A percentile compares a stretch with the other conserved stretches of the same genome.
These are phyloP conservation scores for Morpho deidamia DNA, from an alignment of 2,888 invertebrate species.

Conservation along the genomic window DNA sequence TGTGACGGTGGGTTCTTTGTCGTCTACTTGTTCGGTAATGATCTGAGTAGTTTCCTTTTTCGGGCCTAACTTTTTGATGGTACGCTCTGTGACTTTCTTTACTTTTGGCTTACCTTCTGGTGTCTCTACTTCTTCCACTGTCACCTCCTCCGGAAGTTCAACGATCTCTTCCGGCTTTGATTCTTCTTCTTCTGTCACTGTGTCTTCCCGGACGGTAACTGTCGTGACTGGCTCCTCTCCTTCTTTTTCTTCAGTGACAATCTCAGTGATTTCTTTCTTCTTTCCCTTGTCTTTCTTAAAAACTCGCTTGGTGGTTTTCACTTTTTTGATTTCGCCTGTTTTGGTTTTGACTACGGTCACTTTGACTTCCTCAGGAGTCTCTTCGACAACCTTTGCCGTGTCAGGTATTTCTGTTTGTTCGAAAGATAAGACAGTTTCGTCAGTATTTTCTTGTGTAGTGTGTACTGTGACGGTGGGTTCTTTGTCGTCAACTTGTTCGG, in stretches of 20 bases:
- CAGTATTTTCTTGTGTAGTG: neutral
- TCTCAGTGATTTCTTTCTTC: slow-evolving; percentile 29
- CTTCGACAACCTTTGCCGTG: slow-evolving; percentile 34
- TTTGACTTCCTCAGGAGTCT: slow-evolving; percentile 34
- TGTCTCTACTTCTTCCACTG: slow-evolving; percentile 41
- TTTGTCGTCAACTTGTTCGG: slow-evolving; percentile 19
- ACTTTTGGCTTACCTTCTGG: slow-evolving; percentile 32
- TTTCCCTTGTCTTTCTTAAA: slow-evolving; percentile 30
- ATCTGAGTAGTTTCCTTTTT: slow-evolving; percentile 36
- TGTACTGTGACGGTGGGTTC: slow-evolving; percentile 29
- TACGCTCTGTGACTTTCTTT: slow-evolving; percentile 23
- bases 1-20: slow-evolving; percentile 30
- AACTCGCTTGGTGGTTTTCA: slow-evolving; percentile 41
- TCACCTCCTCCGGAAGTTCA: slow-evolving; percentile 35
- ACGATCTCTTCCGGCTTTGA: slow-evolving; percentile 11
- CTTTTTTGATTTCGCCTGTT: slow-evolving; percentile 42
- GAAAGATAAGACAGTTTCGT: slow-evolving; percentile 21
- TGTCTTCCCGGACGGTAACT: slow-evolving; percentile 25
- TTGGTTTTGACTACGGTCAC: slow-evolving; percentile 48
- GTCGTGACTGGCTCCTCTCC: slow-evolving; percentile 33
- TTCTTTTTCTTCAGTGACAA: slow-evolving; percentile 24
- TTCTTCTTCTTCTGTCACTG: slow-evolving; percentile 26
- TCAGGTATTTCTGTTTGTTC: slow-evolving; percentile 14
- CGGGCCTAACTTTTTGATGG: slow-evolving; percentile 21
- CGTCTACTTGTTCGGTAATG: slow-evolving; percentile 13